These are phyloP conservation scores for Stenodera caucasica DNA, from an alignment of 2,888 invertebrate genomes.

Conservation along the genomic window DNA sequence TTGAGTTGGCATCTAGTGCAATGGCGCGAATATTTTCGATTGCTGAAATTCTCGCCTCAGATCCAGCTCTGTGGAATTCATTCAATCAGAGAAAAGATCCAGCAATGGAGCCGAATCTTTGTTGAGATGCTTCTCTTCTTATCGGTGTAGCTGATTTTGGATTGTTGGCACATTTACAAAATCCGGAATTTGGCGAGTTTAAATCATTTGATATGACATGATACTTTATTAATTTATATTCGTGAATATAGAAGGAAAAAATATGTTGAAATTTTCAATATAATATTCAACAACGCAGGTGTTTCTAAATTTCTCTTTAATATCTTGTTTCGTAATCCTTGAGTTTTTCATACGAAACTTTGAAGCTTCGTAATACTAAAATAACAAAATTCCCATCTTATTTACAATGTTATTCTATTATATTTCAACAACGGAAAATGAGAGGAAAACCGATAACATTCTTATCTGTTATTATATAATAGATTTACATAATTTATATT, in stretches of 20 bases:
- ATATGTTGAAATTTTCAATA: not conserved
- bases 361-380: constrained; percentile 10
- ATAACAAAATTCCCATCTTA: constrained; percentile 15
- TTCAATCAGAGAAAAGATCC: no score
- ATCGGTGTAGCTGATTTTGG: no score
- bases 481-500: constrained; percentile 9
- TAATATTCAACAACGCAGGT: constrained; percentile 8
- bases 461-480: constrained; percentile 12
- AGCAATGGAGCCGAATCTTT: no score
- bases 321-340: constrained; percentile 11
- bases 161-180: no score
- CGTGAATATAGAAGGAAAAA: not conserved
- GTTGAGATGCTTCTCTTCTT: no score
- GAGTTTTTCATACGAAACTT: constrained; percentile 11
- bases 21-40: no score
- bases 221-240: not conserved
- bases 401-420: constrained; percentile 14
- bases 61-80: no score
- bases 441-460: constrained; percentile 9
- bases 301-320: constrained; percentile 12
- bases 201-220: not conserved
- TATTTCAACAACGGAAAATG: constrained; percentile 7
- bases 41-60: no score
- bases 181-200: not conserved
- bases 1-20: no score